phyloP scores from a whole-genome alignment of 2,797 vertebrate genomes.

The Myripristis murdjan region DNA sequence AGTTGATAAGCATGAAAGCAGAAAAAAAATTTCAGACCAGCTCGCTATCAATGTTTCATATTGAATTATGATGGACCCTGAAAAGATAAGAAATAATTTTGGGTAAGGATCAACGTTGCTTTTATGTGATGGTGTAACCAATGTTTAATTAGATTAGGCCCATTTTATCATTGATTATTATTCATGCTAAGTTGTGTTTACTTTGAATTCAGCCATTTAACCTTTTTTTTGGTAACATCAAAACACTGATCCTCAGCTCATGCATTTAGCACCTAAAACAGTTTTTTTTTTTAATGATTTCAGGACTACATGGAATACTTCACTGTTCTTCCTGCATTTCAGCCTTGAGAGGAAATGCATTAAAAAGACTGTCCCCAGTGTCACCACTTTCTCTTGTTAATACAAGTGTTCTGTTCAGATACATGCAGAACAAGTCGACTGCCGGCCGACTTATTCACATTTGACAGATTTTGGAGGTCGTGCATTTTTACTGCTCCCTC shows the following conservation, averaged over 20 bases:
- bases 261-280: neutral
- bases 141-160: neutral
- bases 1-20: conserved; percentile 29
- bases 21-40: neutral
- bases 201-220: neutral
- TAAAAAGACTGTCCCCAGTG: conserved; percentile 16
- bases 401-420: conserved; percentile 24
- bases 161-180: neutral
- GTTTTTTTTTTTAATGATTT: conserved; percentile 1
- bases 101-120: conserved; percentile 27
- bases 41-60: conserved; percentile 43
- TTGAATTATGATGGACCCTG: conserved; percentile 32
- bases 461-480: conserved; percentile 37
- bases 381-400: neutral
- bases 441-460: conserved; percentile 12
- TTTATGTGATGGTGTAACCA: neutral
- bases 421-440: conserved; percentile 31
- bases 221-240: neutral
- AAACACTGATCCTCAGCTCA: neutral
- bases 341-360: neutral
- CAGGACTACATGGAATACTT: neutral
- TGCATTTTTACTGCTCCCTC: conserved; percentile 27
- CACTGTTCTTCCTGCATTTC: neutral
- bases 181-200: neutral
- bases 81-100: conserved; percentile 35